phyloP scores from a whole-genome alignment of 1,140 invertebrate genomes.

The Zaprionus africanus region DNA sequence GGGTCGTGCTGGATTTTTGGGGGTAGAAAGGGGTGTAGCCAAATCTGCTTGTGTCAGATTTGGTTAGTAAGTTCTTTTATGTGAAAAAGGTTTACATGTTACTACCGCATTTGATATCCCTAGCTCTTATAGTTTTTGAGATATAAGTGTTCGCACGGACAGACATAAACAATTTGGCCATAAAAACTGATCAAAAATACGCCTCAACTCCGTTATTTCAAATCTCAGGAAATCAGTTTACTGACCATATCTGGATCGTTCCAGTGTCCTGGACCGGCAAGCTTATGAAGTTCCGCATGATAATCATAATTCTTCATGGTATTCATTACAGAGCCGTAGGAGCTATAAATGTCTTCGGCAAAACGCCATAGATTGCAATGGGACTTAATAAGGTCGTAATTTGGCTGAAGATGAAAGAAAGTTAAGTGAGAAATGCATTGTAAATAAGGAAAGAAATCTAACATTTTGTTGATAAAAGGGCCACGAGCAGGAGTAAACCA shows the following conservation, averaged over 20 bases:
- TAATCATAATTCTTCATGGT: conserved; percentile 97
- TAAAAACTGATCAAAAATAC: no score
- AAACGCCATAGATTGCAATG: conserved; percentile 98
- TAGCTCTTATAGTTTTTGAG: no score
- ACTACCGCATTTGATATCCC: no score
- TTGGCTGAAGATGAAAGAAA: conserved; percentile 89
- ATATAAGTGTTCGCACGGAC: no score
- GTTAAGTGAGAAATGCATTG: no score
- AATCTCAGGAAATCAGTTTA: background rate
- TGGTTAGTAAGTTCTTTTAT: no score
- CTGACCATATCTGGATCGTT: conserved; percentile 98
- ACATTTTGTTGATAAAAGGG: conserved; percentile 96
- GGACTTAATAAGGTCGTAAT: conserved; percentile 93
- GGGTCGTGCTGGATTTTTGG: no score
- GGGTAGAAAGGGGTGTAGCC: no score
- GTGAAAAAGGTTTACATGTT: no score
- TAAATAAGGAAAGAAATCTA: conserved; percentile 72
- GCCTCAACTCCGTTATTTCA: background rate
- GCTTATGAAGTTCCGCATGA: conserved; percentile 90
- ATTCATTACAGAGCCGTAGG: conserved; percentile 93
- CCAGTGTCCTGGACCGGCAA: conserved; percentile 97
- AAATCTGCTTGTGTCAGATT: no score
- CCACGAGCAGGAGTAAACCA: conserved; percentile 99
- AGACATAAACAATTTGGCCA: no score
- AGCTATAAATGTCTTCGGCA: conserved; percentile 96